Evolutionary conservation across 2,888 invertebrate genomes (phyloP), one percentile per base, ranked within the genome.

Genomic region (Tiliacea aurago): DNA sequence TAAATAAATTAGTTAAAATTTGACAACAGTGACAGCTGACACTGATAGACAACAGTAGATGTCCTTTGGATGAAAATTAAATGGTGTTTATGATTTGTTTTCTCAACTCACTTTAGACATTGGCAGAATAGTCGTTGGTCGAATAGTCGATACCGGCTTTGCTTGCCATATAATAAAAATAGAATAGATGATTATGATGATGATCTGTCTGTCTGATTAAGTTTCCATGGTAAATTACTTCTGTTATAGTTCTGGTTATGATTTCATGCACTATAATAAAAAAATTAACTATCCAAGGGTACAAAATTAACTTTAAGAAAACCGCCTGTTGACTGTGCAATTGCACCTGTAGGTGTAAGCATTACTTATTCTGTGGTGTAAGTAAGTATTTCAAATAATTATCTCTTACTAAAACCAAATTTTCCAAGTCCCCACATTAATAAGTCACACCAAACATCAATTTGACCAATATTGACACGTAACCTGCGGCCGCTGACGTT

Each of bases 401-500:
- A 10, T 4, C 10, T n/a, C n/a, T n/a, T 11, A 51, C 5, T n/a
- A 49, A 61, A n/a, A 7, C 15, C 9, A 70, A 61, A 71, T 10
- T 5, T 7, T 15, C 15, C 41, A 81, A 80, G 73, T 84, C 69
- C 77, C 18, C 0, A 78, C 33, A 53, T 13, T 53, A 0, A 15
- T 10, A 2, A 66, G 56, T 28, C 65, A 28, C 28, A 51, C 28
- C 11, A 18, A n/a, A 28, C 73, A 68, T 76, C 65, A 76, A 70
- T 70, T 64, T 55, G 68, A 77, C 75, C 28, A 71, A 84, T 79
- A 86, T 87, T 86, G 86, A 84, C 81, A 84, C 72, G 69, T 74
- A 72, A 78, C 81, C 75, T 70, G 76, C 61, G 73, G 66, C 47
- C 70, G 77, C 67, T 80, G 82, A 86, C 76, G 73, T 69, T 45